A percentile compares a stretch with the other conserved stretches of the same genome.
Conservation (phyloP, 2,797 vertebrate genomes). For the Passerculus sandwichensis region DNA sequence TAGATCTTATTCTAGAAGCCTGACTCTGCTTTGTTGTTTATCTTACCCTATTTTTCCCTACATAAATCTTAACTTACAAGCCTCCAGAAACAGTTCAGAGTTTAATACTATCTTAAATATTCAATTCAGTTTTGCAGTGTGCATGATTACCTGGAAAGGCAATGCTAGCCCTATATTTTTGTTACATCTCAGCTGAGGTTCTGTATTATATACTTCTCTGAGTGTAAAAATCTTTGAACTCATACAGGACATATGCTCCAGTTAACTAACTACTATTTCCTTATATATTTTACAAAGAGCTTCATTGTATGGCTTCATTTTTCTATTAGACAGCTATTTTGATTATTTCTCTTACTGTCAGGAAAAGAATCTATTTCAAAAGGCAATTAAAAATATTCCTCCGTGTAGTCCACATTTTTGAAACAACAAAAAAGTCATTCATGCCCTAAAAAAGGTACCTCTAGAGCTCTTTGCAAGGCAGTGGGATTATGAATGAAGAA, state of each 20-base stretch:
- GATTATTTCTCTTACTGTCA: conserved; percentile 7
- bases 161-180: background rate
- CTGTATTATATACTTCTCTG: background rate
- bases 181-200: background rate
- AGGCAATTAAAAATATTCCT: conserved; percentile 59
- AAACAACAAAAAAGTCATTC: conserved; percentile 36
- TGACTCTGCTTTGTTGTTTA: background rate
- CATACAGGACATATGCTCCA: background rate
- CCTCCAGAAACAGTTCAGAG: background rate
- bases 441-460: conserved; percentile 26
- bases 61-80: background rate
- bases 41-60: background rate
- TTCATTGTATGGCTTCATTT: background rate
- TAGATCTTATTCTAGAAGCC: background rate
- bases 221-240: background rate
- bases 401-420: background rate
- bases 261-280: background rate
- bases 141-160: background rate
- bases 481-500: conserved; percentile 51
- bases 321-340: background rate
- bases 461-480: background rate
- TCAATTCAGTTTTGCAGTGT: background rate
- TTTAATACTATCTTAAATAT: background rate
- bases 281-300: background rate
- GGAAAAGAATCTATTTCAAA: conserved; percentile 29